Evolutionary conservation across 2,888 invertebrate genomes (phyloP).

Genomic region (Tachina grossa): DNA sequence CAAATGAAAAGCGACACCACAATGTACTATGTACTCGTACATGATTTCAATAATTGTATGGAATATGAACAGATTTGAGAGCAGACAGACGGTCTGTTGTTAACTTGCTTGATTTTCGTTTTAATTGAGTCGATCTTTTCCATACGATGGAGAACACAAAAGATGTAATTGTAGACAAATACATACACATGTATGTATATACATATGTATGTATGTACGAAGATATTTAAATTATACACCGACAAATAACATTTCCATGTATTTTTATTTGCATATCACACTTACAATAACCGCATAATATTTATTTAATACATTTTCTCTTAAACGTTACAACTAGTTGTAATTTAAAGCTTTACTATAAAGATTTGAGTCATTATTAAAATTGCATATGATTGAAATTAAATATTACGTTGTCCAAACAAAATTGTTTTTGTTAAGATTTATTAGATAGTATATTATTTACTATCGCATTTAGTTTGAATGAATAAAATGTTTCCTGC

Average conservation of each 20-base stretch:
- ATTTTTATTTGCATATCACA: slow-evolving; percentile 38
- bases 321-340: slow-evolving; percentile 68
- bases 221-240: slow-evolving; percentile 8
- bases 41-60: not conserved
- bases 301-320: slow-evolving; percentile 40
- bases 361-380: slow-evolving; percentile 43
- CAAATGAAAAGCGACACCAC: slow-evolving; percentile 27
- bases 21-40: not conserved
- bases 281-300: slow-evolving; percentile 51
- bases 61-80: not conserved
- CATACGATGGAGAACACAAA: not conserved
- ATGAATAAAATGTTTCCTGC: slow-evolving; percentile 28
- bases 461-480: not conserved
- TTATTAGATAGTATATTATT: slow-evolving; percentile 14
- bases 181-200: not conserved
- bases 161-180: slow-evolving; percentile 9
- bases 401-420: slow-evolving; percentile 34
- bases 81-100: slow-evolving; percentile 24
- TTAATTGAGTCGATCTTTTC: not conserved
- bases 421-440: slow-evolving; percentile 32
- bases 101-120: not conserved
- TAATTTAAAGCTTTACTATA: slow-evolving; percentile 63
- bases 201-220: not conserved
- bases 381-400: slow-evolving; percentile 30
- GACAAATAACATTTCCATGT: not conserved